phyloP scores from a whole-genome alignment of 1,140 invertebrate species.

The Pseudomyrmex flavicornis region DNA sequence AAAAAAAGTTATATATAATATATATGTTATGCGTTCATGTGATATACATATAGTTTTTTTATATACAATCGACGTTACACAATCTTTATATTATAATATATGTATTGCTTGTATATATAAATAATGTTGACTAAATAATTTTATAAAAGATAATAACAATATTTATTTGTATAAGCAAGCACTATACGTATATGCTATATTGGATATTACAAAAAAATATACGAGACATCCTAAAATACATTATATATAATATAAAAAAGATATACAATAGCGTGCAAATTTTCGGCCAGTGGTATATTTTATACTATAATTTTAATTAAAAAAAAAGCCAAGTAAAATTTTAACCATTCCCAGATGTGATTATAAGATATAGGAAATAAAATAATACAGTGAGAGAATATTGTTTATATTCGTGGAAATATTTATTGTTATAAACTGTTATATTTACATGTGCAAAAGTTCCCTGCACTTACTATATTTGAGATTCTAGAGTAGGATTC shows the following conservation, averaged over 20 bases:
- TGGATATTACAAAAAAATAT: slow-evolving; percentile 32
- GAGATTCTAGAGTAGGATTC: not conserved
- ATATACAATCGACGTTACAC: slow-evolving; percentile 29
- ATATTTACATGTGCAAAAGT: slow-evolving; percentile 27
- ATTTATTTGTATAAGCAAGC: not conserved
- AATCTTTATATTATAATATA: slow-evolving; percentile 3
- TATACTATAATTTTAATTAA: not conserved
- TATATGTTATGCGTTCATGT: not conserved
- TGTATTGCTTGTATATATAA: slow-evolving; percentile 35
- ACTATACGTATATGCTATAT: slow-evolving; percentile 3
- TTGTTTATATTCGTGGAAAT: not conserved
- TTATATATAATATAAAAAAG: not conserved
- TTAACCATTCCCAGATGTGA: not conserved
- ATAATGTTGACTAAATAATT: slow-evolving; percentile 8
- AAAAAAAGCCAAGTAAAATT: not conserved
- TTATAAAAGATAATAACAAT: slow-evolving; percentile 5
- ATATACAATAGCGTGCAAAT: not conserved
- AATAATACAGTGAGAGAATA: not conserved
- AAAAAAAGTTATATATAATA: not conserved
- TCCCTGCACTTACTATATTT: slow-evolving; percentile 7
- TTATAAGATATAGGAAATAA: slow-evolving; percentile 1
- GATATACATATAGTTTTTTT: not conserved
- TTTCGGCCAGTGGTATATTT: not conserved
- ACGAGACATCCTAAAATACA: not conserved
- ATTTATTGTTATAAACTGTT: slow-evolving; percentile 11